These are phyloP conservation scores for Xanthostigma xanthostigma DNA, from an alignment of 2,888 invertebrate genomes.

Conservation along the genomic window DNA sequence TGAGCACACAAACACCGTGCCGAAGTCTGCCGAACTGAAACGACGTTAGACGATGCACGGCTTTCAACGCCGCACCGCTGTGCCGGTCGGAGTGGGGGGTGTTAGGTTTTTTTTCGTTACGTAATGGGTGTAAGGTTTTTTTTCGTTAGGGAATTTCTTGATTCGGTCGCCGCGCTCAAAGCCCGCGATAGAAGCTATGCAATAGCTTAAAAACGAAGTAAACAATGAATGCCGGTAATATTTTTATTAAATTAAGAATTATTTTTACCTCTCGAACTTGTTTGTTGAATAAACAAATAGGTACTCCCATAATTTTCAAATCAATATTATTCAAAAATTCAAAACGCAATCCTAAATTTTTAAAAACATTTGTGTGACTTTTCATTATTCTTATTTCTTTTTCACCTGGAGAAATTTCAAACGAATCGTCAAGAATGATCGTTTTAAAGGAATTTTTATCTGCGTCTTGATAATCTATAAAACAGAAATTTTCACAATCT, in stretches of 20 bases:
- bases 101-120: too few species aligned
- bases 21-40: too few species aligned
- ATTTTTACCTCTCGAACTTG: conserved; percentile 34
- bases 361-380: conserved; percentile 37
- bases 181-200: too few species aligned
- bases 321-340: conserved; percentile 26
- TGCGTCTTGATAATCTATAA: background rate
- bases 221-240: background rate
- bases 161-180: too few species aligned
- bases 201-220: too few species aligned
- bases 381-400: conserved; percentile 37
- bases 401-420: conserved; percentile 20
- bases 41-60: too few species aligned
- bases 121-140: too few species aligned
- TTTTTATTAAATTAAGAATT: conserved; percentile 2
- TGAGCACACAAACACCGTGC: too few species aligned
- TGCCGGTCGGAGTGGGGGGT: too few species aligned
- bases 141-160: too few species aligned
- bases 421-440: conserved; percentile 11
- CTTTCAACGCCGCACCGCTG: too few species aligned
- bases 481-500: background rate
- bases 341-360: conserved; percentile 41
- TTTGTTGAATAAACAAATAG: conserved; percentile 45
- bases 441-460: conserved; percentile 9
- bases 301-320: conserved; percentile 37